Percentiles rank a stretch among this genome's conserved stretches.
These are phyloP conservation scores for Epinephelus cyanopodus DNA, from an alignment of 2,113 vertebrate species.

Conservation along the genomic window DNA sequence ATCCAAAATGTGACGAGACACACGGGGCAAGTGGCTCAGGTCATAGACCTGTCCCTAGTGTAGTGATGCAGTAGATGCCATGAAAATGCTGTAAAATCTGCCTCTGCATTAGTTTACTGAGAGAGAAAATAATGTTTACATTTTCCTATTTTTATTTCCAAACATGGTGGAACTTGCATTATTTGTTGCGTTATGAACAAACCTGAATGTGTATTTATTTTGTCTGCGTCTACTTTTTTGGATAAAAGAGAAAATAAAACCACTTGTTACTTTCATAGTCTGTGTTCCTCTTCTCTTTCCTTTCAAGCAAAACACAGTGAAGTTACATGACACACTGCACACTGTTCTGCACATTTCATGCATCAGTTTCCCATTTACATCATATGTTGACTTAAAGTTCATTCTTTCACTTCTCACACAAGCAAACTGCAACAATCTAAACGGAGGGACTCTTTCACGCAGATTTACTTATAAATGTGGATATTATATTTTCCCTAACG, in stretches of 20 bases:
- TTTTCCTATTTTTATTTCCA: slow-evolving; percentile 54
- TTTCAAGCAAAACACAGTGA: not conserved
- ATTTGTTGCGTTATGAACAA: slow-evolving; percentile 80
- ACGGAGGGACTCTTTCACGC: not conserved
- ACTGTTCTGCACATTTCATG: not conserved
- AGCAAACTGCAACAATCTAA: not conserved
- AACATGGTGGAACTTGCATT: slow-evolving; percentile 66
- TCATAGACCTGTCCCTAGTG: not conserved
- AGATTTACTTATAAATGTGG: not conserved
- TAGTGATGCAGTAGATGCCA: slow-evolving; percentile 35
- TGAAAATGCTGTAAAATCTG: slow-evolving; percentile 55
- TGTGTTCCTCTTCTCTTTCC: slow-evolving; percentile 20
- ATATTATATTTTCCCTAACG: not conserved
- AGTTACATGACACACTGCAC: not conserved
- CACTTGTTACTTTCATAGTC: slow-evolving; percentile 53
- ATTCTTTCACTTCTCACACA: not conserved
- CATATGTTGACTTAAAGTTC: not conserved
- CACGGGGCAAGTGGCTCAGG: slow-evolving; percentile 2
- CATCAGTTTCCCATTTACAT: not conserved
- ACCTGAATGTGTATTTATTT: slow-evolving; percentile 84
- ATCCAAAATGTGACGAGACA: slow-evolving; percentile 1
- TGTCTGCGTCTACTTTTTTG: slow-evolving; percentile 71
- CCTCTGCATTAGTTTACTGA: slow-evolving; percentile 30
- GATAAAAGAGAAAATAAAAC: slow-evolving; percentile 68
- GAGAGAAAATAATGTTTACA: slow-evolving; percentile 79